Conservation (phyloP, 2,888 invertebrate species). For the Morpho helenor region DNA sequence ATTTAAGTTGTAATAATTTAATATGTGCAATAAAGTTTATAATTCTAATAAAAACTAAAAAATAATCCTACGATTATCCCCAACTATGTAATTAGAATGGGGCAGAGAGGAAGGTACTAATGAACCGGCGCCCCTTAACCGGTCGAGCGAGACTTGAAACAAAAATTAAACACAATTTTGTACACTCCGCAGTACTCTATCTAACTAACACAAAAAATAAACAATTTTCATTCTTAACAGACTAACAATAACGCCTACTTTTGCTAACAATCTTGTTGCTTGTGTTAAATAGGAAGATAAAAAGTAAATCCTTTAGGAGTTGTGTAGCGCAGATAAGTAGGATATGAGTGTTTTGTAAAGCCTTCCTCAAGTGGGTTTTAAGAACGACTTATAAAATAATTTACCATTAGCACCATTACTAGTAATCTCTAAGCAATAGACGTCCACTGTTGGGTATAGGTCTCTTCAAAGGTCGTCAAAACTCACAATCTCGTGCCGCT, state of each 20-base stretch:
- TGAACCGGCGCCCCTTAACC: slow-evolving; percentile 13
- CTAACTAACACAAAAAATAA: not conserved
- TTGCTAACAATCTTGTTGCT: not conserved
- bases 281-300: slow-evolving; percentile 9
- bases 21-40: not conserved
- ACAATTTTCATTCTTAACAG: not conserved
- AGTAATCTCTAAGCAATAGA: too few relatives aligned
- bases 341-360: slow-evolving; percentile 7
- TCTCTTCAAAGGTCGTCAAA: too few relatives aligned
- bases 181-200: slow-evolving; percentile 6
- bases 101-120: slow-evolving; percentile 7
- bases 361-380: not conserved
- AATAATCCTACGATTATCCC: slow-evolving; percentile 5
- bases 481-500: too few relatives aligned
- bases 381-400: too few relatives aligned
- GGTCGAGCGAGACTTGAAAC: slow-evolving; percentile 12
- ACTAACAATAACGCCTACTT: slow-evolving; percentile 1
- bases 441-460: too few relatives aligned
- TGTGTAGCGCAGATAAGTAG: slow-evolving; percentile 8
- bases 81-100: slow-evolving; percentile 5
- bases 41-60: not conserved
- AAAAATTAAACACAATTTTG: slow-evolving; percentile 19
- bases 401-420: too few relatives aligned
- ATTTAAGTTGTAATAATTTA: too few relatives aligned
- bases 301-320: slow-evolving; percentile 11